Evolutionary conservation across 1,140 invertebrate genomes (phyloP).

Genomic region (Diabrotica virgifera): DNA sequence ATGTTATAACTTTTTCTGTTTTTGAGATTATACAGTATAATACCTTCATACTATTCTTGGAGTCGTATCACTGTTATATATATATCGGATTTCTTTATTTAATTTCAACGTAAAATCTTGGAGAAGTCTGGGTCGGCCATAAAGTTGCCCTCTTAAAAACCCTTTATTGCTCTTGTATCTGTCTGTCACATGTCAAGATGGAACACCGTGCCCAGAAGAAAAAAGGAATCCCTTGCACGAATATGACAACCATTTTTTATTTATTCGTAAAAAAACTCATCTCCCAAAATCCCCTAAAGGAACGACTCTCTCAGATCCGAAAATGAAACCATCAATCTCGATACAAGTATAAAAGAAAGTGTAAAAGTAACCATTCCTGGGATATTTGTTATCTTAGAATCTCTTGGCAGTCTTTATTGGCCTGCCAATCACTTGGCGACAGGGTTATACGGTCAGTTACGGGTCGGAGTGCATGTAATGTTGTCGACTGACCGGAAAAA

Average conservation of each 20-base stretch:
- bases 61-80: neutral
- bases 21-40: too few species aligned
- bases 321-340: slow-evolving; percentile 1
- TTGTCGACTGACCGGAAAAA: neutral
- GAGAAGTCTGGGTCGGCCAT: neutral
- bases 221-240: neutral
- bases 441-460: neutral
- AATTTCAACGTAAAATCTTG: neutral
- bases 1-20: too few species aligned
- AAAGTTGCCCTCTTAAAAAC: neutral
- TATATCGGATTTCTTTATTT: neutral
- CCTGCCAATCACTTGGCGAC: neutral
- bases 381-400: neutral
- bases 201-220: neutral
- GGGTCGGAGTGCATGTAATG: neutral
- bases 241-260: neutral
- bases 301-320: neutral
- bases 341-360: slow-evolving; percentile 3
- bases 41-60: too few species aligned
- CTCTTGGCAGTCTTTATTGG: neutral
- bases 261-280: neutral
- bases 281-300: neutral
- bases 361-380: neutral
- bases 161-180: neutral
- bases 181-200: slow-evolving; percentile 1